phyloP scores from a whole-genome alignment of 2,888 invertebrate species.

The Epinotia nisella region DNA sequence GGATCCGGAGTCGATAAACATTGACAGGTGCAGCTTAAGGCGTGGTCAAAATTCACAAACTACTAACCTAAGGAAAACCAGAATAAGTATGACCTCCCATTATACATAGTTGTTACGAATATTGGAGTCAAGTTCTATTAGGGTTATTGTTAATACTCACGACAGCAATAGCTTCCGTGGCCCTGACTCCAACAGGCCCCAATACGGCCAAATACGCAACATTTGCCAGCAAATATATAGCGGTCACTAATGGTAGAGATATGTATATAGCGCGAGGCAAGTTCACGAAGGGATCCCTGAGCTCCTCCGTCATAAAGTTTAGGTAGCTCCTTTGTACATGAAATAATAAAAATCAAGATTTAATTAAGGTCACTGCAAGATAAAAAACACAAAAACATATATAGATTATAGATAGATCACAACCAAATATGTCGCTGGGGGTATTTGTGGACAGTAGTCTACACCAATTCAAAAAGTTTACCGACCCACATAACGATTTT shows the following conservation, averaged over 20 bases:
- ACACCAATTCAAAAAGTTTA: too few relatives aligned
- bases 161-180: slow-evolving; percentile 98
- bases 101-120: neutral
- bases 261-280: slow-evolving; percentile 96
- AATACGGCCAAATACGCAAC: slow-evolving; percentile 95
- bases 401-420: too few relatives aligned
- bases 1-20: neutral
- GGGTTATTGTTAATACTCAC: slow-evolving; percentile 80
- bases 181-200: slow-evolving; percentile 91
- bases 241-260: slow-evolving; percentile 94
- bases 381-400: neutral
- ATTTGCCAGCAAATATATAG: slow-evolving; percentile 95
- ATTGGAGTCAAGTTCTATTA: neutral
- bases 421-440: too few relatives aligned
- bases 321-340: slow-evolving; percentile 89
- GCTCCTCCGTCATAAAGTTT: slow-evolving; percentile 97
- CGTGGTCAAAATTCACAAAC: neutral
- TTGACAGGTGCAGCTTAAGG: neutral
- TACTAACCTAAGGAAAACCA: neutral
- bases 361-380: neutral
- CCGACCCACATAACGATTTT: too few relatives aligned
- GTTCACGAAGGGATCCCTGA: slow-evolving; percentile 93
- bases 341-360: neutral
- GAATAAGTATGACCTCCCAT: neutral
- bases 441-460: too few relatives aligned